Conservation (phyloP, 1,140 invertebrate genomes). For the Cotesia glomerata region DNA sequence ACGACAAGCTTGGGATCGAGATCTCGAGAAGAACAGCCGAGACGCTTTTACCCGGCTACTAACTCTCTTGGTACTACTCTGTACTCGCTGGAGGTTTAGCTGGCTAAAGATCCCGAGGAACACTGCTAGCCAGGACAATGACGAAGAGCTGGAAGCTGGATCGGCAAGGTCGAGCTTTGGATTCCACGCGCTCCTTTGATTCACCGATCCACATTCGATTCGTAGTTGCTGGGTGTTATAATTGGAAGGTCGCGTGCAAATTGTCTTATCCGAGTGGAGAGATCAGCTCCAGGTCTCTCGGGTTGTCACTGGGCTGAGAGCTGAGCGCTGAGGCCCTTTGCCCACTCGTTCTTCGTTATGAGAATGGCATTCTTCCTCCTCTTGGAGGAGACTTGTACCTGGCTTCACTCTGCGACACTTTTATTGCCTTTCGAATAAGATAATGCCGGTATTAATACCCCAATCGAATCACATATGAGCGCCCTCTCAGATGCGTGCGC, state of each 20-base stretch:
- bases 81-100: neutral
- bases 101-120: neutral
- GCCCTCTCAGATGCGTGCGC: too few species aligned
- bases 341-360: neutral
- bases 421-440: too few species aligned
- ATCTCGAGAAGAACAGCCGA: conserved; percentile 15
- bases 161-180: conserved; percentile 17
- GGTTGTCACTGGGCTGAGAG: neutral
- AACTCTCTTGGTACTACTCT: neutral
- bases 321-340: neutral
- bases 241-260: conserved; percentile 29
- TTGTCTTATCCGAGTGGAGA: conserved; percentile 24
- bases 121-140: conserved; percentile 16
- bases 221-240: conserved; percentile 23
- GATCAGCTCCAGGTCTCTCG: conserved; percentile 7
- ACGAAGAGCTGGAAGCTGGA: conserved; percentile 12
- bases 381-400: too few species aligned
- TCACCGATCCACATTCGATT: conserved; percentile 7
- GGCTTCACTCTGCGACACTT: too few species aligned
- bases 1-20: conserved; percentile 3
- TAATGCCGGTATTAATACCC: conserved; percentile 10
- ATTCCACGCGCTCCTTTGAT: conserved; percentile 23
- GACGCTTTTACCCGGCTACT: neutral
- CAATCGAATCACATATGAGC: too few species aligned
- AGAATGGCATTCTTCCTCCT: neutral